Base-by-base conservation (phyloP, 2,113 vertebrate species). In the Mola mola region DNA sequence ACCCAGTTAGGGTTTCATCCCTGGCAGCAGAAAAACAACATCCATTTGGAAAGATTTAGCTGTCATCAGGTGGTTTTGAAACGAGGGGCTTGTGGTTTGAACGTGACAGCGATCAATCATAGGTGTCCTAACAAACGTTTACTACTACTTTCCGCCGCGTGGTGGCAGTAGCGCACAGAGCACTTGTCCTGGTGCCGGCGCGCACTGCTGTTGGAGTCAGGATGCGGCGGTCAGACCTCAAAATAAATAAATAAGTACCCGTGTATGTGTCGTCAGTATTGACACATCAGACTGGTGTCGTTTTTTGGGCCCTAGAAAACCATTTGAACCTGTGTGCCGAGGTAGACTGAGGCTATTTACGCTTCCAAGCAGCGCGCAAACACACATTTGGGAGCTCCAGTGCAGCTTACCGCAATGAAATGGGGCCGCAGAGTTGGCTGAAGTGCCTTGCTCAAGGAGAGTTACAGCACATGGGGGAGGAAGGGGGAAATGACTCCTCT, bases 91-190 rank as follows among this genome's bases (percentile, higher is more conserved):
- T 40, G 48, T 26, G 28, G 48, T 59, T 66, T 60, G 57, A 38
- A 80, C 37, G n/a, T 81, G 75, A 74, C 68, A 78, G 41, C 72
- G 41, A 69, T 81, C 78, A 78, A 78, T 86, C 82, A 76, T 15
- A 63, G 33, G 55, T 68, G 70, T 79, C 78, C 21, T 46, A 38
- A 64, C 0, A 16, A 11, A 42, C 6, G 6, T 40, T 19, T 38
- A 44, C 26, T 87, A 22, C 75, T 60, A 1, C 17, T 48, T 8
- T 44, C 10, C 29, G 48, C 87, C 90, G 84, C 90, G 40, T 79
- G 88, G 89, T 55, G 90, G 90, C 90, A 88, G 41, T 87, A 71
- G 75, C 50, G 76, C 64, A 86, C 86, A 91, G 78, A 70, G 65
- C 72, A 85, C 76, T 28, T 55, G 24, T 33, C 10, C 17, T 47